phyloP scores from a whole-genome alignment of 2,797 vertebrate species.

The Poecilia wingei region DNA sequence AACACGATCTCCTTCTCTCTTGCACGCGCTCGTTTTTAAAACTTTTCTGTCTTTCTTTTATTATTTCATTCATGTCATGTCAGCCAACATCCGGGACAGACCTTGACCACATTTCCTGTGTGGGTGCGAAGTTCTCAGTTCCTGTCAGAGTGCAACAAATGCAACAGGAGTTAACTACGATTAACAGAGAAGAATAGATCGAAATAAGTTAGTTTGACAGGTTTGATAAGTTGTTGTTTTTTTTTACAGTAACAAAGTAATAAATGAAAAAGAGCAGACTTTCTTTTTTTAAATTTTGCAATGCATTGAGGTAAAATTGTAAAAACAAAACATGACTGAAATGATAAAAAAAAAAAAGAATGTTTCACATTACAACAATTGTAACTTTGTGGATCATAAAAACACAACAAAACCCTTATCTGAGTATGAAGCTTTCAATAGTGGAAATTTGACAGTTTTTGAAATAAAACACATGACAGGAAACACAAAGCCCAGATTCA shows the following conservation, averaged over 20 bases:
- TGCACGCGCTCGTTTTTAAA: conserved; percentile 1
- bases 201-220: conserved; percentile 1
- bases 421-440: background rate
- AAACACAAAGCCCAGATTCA: conserved; percentile 3
- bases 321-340: background rate
- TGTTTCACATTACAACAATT: conserved; percentile 42
- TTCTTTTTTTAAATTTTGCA: background rate
- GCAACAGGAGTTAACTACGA: background rate
- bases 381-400: conserved; percentile 32
- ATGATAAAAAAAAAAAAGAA: background rate
- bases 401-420: conserved; percentile 4
- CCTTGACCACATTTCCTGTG: conserved; percentile 80
- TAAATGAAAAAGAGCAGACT: background rate
- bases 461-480: conserved; percentile 8
- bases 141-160: conserved; percentile 65
- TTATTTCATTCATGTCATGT: conserved; percentile 53
- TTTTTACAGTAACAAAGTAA: background rate
- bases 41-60: conserved; percentile 34
- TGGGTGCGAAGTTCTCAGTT: conserved; percentile 76
- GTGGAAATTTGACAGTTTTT: background rate
- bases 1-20: conserved; percentile 7
- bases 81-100: conserved; percentile 74
- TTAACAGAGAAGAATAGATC: background rate
- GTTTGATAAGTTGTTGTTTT: background rate
- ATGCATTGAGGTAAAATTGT: background rate